Base-by-base conservation (phyloP, 1,140 invertebrate species). In the Scaptomyza montana region DNA sequence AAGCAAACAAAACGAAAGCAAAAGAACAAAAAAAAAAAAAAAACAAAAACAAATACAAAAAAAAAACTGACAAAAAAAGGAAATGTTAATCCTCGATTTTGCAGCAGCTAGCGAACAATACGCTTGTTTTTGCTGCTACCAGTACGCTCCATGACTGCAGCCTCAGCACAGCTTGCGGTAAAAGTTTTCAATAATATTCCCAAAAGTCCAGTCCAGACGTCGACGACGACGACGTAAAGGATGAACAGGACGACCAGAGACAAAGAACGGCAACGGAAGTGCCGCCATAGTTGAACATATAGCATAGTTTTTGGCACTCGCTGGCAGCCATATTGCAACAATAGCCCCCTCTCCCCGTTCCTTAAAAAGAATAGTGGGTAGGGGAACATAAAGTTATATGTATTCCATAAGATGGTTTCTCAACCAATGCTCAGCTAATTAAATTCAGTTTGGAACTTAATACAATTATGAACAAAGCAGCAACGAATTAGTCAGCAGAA, bases 101-200 rank as follows among this genome's bases (percentile, higher is more conserved):
- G 25, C 61, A 55, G 71, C 50, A 41, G 21, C 19, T 41, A 70
- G 62, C 50, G 67, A 71, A 86, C 81, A 86, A 87, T 87, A 82
- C 82, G 82, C 73, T 86, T 86, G 78, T 78, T 80, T 87, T 86
- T 87, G 80, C 68, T 77, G 59, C 41, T 45, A 47, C 46, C 60
- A 36, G 33, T 36, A 7, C 7, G 68, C 28, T 36, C 62, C 39
- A 46, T 19, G 36, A 57, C 56, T 43, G 70, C 61, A 54, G 68
- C 50, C 56, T 59, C 78, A 49, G 81, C 82, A 86, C 84, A 86
- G 82, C 82, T 87, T 86, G 82, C 72, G 82, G 82, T 86, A 82
- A 89, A 86, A 86, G 64, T 86, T 86, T 86, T 86, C 82, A 86
- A 86, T 86, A 86, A 86, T 86, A 86, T 86, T 86, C 82, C 82